Evolutionary conservation across 2,888 invertebrate species (phyloP).

Genomic region (Chorisops tibialis): DNA sequence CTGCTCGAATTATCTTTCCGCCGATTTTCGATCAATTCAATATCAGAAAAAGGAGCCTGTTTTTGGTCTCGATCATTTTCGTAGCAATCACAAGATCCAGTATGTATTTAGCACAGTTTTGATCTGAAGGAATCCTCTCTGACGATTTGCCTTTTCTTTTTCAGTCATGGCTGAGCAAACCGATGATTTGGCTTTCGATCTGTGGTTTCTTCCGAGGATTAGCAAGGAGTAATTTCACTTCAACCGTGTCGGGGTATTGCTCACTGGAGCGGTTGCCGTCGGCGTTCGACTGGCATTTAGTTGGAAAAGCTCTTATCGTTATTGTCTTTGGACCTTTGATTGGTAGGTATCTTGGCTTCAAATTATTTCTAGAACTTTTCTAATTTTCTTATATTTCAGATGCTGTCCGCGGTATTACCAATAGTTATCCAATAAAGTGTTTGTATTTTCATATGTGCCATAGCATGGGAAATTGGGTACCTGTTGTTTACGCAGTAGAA

Average conservation of each 20-base stretch:
- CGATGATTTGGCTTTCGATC: conserved; percentile 68
- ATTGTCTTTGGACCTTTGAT: conserved; percentile 67
- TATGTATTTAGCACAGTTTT: conserved; percentile 51
- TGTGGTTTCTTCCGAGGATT: conserved; percentile 77
- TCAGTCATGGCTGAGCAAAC: conserved; percentile 71
- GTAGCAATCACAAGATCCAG: conserved; percentile 71
- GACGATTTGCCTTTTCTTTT: conserved; percentile 37
- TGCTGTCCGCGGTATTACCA: conserved; percentile 65
- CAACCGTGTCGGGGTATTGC: conserved; percentile 74
- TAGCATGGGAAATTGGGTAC: conserved; percentile 67
- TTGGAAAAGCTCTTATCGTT: conserved; percentile 70
- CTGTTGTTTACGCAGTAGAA: conserved; percentile 39
- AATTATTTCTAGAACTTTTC: too few relatives aligned
- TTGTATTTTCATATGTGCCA: conserved; percentile 64
- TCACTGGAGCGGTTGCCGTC: conserved; percentile 70
- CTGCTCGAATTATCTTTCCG: conserved; percentile 68
- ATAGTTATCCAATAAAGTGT: conserved; percentile 67
- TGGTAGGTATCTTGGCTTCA: conserved; percentile 56
- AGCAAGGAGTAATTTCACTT: conserved; percentile 72
- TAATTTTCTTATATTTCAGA: conserved; percentile 52
- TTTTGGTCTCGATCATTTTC: conserved; percentile 68
- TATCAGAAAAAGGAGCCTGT: conserved; percentile 67
- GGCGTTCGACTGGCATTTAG: conserved; percentile 74
- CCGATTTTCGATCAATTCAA: conserved; percentile 68
- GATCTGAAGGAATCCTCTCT: too few relatives aligned